phyloP scores from a whole-genome alignment of 2,797 vertebrate species.

The Amazonetta brasiliensis region DNA sequence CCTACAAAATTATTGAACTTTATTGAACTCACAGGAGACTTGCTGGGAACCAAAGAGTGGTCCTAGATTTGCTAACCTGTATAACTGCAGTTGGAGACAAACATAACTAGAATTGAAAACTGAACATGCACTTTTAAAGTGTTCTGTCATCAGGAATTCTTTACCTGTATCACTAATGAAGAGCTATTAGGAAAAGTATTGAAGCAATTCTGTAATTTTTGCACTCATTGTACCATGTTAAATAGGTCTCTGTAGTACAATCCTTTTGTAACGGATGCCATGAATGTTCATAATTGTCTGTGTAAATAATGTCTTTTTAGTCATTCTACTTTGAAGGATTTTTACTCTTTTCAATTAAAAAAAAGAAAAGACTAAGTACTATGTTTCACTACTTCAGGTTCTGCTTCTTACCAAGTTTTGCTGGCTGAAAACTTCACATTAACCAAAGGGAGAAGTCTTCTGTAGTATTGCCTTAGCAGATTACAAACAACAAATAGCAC shows the following conservation, averaged over 20 bases:
- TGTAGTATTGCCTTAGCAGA: not conserved
- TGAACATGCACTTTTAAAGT: not conserved
- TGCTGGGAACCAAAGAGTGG: not conserved
- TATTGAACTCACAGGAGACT: not conserved
- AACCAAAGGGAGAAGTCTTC: not conserved
- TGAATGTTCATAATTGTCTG: not conserved
- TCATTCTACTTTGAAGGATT: not conserved
- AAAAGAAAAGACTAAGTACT: not conserved
- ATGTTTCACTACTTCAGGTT: not conserved
- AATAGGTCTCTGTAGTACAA: not conserved
- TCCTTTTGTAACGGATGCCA: not conserved
- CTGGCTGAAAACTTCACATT: not conserved
- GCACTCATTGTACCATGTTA: not conserved
- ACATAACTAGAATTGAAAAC: not conserved
- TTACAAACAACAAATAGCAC: not conserved
- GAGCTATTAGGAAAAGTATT: not conserved
- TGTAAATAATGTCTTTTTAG: not conserved
- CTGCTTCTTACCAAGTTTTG: not conserved
- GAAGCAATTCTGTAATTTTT: not conserved
- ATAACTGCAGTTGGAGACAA: not conserved
- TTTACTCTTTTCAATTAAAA: not conserved
- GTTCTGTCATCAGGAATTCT: not conserved
- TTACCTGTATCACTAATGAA: not conserved
- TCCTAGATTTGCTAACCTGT: not conserved
- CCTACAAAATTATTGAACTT: not conserved